Base-by-base conservation (phyloP, 2,888 invertebrate genomes). In the Danaus chrysippus region DNA sequence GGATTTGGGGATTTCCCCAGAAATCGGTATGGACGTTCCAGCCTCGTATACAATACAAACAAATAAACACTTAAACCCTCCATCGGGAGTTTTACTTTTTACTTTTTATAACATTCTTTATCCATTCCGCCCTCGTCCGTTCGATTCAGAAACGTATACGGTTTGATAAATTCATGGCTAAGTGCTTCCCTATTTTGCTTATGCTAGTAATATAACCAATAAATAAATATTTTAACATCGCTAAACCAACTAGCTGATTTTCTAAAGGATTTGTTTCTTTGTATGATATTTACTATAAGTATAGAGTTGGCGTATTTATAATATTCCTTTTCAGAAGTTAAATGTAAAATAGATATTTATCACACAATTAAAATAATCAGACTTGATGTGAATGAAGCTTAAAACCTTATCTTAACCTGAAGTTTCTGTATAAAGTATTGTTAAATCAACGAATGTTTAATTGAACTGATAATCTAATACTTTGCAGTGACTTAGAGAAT, bases 41-140 rank as follows among this genome's bases (percentile, higher is more conserved):
- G 58, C 53, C 60, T 46, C 58, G 49, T 15, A 15, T 44, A 57
- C 49, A 62, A 66, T 60, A 44, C 66, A 59, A 62, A 62, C 68
- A 66, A 66, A 66, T 63, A 65, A 63, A 65, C 53, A 55, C 62
- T 19, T 59, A 55, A 63, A 65, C 57, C 58, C 59, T 54, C 56
- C 46, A 55, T 58, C 55, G 56, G 56, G 56, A 62, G 66, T 70
- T 69, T 68, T 71, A 58, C 66, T 70, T 49, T 49, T 49, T 49
- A 49, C 71, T 73, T 72, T 77, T 78, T 75, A 77, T 76, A 76
- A 73, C 72, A 77, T 79, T 77, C 78, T 74, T 63, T 56, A 62
- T 70, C 68, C 59, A 68, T 74, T 71, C 71, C 70, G 70, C 61
- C 63, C 66, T 59, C 72, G 72, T 70, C 73, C 73, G 76, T 76